These are phyloP conservation scores for Atherix ibis DNA, from an alignment of 2,888 invertebrate species.

Conservation along the genomic window DNA sequence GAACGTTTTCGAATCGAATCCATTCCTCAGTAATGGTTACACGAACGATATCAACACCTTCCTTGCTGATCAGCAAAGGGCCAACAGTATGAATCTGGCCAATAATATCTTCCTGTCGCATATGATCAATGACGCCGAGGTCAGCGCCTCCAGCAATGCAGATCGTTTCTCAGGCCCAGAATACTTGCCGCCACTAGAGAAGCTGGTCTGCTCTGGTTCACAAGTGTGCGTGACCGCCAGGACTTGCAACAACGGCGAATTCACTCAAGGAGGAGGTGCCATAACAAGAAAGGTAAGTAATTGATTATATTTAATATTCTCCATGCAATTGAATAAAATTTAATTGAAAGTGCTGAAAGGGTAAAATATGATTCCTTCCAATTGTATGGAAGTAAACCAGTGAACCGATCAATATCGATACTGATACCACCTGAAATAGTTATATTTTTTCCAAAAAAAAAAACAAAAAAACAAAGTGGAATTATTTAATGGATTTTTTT, in stretches of 20 bases:
- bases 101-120: neutral
- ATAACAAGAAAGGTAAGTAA: neutral
- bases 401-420: too few species aligned
- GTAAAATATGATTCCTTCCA: too few species aligned
- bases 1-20: neutral
- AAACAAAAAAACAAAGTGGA: too few species aligned
- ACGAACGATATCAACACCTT: neutral
- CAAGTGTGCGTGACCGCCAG: neutral
- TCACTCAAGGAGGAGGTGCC: neutral
- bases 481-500: too few species aligned
- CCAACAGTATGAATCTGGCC: neutral
- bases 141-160: neutral
- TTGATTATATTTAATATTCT: too few species aligned
- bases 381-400: too few species aligned
- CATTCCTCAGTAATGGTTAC: neutral
- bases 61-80: neutral
- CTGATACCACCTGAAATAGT: too few species aligned
- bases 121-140: neutral
- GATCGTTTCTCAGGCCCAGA: neutral
- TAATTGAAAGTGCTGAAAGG: too few species aligned
- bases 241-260: neutral
- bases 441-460: too few species aligned
- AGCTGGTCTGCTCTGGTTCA: neutral
- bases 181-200: neutral
- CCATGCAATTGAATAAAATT: too few species aligned